Evolutionary conservation across 2,888 invertebrate species (phyloP).

Genomic region (Theodoxus fluviatilis): DNA sequence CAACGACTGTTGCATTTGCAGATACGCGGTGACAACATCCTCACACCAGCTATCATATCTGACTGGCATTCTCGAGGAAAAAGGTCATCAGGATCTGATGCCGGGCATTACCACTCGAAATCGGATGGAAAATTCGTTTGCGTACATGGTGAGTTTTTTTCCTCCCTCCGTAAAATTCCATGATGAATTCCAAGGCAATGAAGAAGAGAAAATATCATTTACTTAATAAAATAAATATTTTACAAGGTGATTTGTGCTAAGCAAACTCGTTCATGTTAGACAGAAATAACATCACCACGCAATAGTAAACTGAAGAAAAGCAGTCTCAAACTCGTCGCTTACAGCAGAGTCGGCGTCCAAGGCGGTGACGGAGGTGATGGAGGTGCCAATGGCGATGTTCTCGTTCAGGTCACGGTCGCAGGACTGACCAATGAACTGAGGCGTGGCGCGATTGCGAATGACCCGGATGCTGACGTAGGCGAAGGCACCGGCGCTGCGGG

Average conservation of each 20-base stretch:
- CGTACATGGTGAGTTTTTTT: no score
- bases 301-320: not conserved
- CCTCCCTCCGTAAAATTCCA: no score
- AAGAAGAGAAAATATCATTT: not conserved
- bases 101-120: no score
- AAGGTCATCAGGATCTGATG: no score
- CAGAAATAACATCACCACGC: not conserved
- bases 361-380: slow-evolving; percentile 46
- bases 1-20: no score
- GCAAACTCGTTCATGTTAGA: not conserved
- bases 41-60: no score
- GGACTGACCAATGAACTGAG: slow-evolving; percentile 41
- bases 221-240: not conserved
- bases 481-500: slow-evolving; percentile 28
- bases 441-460: slow-evolving; percentile 47
- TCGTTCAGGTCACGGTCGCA: slow-evolving; percentile 43
- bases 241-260: no score
- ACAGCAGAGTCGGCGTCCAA: slow-evolving; percentile 43
- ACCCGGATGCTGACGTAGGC: slow-evolving; percentile 50
- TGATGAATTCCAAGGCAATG: no score
- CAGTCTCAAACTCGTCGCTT: not conserved
- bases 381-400: slow-evolving; percentile 40
- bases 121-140: no score
- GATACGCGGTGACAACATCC: no score
- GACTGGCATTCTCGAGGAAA: no score